A percentile compares a stretch with the other conserved stretches of the same genome.
Conservation (phyloP, 2,888 invertebrate species). For the Dryocosmus kuriphilus region DNA sequence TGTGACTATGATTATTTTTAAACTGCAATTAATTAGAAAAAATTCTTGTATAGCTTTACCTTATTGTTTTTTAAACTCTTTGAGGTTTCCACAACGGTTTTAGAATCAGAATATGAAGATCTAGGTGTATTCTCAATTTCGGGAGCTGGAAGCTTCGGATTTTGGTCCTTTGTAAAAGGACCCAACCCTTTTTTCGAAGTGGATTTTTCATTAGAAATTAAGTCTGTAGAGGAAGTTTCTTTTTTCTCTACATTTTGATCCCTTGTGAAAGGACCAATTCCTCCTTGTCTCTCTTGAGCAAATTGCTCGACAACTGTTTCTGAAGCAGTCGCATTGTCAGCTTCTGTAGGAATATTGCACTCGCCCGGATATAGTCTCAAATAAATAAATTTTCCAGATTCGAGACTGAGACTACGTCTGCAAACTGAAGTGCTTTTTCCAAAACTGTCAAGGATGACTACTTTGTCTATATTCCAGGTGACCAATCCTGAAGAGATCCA, state of each 20-base stretch:
- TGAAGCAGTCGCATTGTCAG: conserved; percentile 57
- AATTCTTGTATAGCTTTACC: neutral
- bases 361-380: conserved; percentile 88
- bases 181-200: conserved; percentile 65
- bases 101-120: conserved; percentile 35
- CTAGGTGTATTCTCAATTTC: conserved; percentile 54
- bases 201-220: conserved; percentile 54
- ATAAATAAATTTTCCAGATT: conserved; percentile 86
- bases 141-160: conserved; percentile 57
- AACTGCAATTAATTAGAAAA: neutral
- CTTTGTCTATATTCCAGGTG: conserved; percentile 89
- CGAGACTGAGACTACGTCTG: conserved; percentile 85
- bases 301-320: conserved; percentile 53
- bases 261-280: conserved; percentile 72
- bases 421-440: conserved; percentile 91
- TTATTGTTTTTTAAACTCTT: conserved; percentile 41
- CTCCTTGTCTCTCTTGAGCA: conserved; percentile 56
- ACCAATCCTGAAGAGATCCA: conserved; percentile 93
- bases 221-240: conserved; percentile 53
- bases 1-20: neutral
- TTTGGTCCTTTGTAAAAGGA: conserved; percentile 73
- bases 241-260: conserved; percentile 71
- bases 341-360: conserved; percentile 84
- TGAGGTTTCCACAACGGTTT: conserved; percentile 41
- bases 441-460: conserved; percentile 90